phyloP scores from a whole-genome alignment of 2,888 invertebrate species.

The Agrypnus murinus region DNA sequence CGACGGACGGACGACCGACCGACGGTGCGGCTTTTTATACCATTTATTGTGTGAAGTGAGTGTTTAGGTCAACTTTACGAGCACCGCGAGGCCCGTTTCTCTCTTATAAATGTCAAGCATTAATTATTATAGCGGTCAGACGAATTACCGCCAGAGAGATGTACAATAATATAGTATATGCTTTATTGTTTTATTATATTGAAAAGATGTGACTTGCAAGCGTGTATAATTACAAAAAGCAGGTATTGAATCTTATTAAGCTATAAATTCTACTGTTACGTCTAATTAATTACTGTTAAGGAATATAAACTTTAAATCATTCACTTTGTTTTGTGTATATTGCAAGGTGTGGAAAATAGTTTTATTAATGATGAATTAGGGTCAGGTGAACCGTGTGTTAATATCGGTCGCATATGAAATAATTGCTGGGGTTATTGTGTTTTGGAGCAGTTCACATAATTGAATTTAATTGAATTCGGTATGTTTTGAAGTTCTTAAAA shows the following conservation, averaged over 20 bases:
- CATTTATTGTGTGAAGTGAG: too few relatives aligned
- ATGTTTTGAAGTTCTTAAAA: too few relatives aligned
- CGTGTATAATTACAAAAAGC: slow-evolving; percentile 27
- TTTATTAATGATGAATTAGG: slow-evolving; percentile 34
- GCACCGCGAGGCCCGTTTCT: slow-evolving; percentile 7
- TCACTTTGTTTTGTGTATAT: slow-evolving; percentile 20
- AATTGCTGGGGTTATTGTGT: slow-evolving; percentile 5
- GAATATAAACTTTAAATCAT: slow-evolving; percentile 35
- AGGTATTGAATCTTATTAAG: slow-evolving; percentile 40
- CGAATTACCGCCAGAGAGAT: too few relatives aligned
- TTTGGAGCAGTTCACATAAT: too few relatives aligned
- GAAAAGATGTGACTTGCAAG: slow-evolving; percentile 23
- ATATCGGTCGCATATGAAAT: slow-evolving; percentile 23
- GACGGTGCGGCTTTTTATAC: too few relatives aligned
- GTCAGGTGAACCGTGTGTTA: slow-evolving; percentile 21
- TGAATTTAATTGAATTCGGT: too few relatives aligned
- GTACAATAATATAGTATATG: too few relatives aligned
- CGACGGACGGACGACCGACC: too few relatives aligned
- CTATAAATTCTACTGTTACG: slow-evolving; percentile 36
- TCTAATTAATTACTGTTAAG: slow-evolving; percentile 30
- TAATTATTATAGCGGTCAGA: slow-evolving; percentile 25
- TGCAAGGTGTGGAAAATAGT: slow-evolving; percentile 30
- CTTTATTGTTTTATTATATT: slow-evolving; percentile 29
- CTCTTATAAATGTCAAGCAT: slow-evolving; percentile 39
- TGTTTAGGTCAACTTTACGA: slow-evolving; percentile 16